A percentile compares a stretch with the other conserved stretches of the same genome.
Evolutionary conservation across 92 coral and sea anemone species (phyloP).

Genomic region (Zoanthus sociatus): DNA sequence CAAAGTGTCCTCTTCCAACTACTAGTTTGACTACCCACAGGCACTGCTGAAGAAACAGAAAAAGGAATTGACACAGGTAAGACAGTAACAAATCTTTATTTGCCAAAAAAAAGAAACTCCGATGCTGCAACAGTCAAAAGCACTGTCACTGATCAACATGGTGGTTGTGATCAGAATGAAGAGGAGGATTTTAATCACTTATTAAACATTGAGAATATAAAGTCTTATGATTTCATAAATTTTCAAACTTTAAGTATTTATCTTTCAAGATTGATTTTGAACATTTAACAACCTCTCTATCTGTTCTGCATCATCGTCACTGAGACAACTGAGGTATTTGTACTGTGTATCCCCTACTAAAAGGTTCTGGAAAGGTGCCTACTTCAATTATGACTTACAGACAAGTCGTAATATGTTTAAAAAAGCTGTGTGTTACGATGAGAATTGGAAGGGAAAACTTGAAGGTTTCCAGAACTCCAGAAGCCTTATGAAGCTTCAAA

Average conservation of each 20-base stretch:
- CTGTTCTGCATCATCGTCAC: not conserved
- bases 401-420: not conserved
- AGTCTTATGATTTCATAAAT: not conserved
- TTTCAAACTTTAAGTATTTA: not conserved
- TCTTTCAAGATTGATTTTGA: not conserved
- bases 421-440: not conserved
- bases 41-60: not conserved
- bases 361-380: not conserved
- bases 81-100: not conserved
- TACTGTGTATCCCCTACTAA: not conserved
- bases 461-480: not conserved
- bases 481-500: not conserved
- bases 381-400: not conserved
- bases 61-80: not conserved
- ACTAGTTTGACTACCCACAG: not conserved
- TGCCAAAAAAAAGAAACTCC: not conserved
- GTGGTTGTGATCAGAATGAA: not conserved
- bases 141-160: not conserved
- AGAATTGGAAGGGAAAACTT: not conserved
- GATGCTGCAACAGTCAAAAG: not conserved
- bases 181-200: not conserved
- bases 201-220: not conserved
- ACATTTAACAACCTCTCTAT: not conserved
- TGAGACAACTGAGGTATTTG: not conserved
- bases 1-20: constrained; percentile 10